Percentiles rank a stretch among this genome's conserved stretches.
Evolutionary conservation across 2,888 invertebrate species (phyloP).

Genomic region (Harpalus rubripes): DNA sequence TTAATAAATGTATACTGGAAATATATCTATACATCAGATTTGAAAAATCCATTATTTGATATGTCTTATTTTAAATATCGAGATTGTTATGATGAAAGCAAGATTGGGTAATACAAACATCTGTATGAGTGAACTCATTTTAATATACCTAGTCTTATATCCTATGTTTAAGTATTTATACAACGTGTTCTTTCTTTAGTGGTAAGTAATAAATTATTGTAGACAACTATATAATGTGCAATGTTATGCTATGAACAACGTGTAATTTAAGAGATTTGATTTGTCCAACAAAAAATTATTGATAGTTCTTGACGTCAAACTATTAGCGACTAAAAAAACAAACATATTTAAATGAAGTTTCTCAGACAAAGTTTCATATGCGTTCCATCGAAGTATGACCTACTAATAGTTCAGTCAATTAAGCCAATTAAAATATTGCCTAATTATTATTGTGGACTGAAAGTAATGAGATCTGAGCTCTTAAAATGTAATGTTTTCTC

Average conservation of each 20-base stretch:
- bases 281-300: conserved; percentile 10
- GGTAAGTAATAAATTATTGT: conserved; percentile 11
- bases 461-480: conserved; percentile 60
- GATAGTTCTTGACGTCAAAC: conserved; percentile 7
- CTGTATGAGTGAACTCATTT: neutral
- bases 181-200: neutral
- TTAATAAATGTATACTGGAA: too few relatives aligned
- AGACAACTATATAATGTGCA: neutral
- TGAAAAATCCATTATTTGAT: too few relatives aligned
- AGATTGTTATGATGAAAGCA: too few relatives aligned
- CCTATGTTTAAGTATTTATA: neutral
- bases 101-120: too few relatives aligned
- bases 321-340: conserved; percentile 11
- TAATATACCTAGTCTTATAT: too few relatives aligned
- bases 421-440: conserved; percentile 66
- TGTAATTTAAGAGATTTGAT: conserved; percentile 9
- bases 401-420: conserved; percentile 62
- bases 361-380: conserved; percentile 25
- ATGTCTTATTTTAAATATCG: neutral
- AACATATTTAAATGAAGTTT: conserved; percentile 41
- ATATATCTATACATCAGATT: too few relatives aligned
- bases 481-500: conserved; percentile 57
- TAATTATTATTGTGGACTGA: conserved; percentile 65
- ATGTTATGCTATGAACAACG: neutral
- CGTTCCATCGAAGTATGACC: conserved; percentile 53